These are phyloP conservation scores for Onychomys arenicola DNA, from an alignment of 2,797 vertebrate genomes.

Conservation along the genomic window DNA sequence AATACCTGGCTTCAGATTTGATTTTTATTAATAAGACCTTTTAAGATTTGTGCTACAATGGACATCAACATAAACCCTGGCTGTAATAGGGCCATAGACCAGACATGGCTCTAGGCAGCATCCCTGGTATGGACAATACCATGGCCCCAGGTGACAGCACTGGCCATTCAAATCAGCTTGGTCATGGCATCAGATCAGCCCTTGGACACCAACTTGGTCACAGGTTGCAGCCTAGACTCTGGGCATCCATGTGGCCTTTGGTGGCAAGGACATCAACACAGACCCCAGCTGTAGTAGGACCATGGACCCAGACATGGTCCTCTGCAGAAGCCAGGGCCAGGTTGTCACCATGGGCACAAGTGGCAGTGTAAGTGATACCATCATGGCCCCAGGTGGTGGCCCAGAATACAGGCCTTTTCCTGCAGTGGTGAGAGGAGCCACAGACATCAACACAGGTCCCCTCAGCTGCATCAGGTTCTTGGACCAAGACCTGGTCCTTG, in stretches of 20 bases:
- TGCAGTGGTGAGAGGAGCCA: neutral
- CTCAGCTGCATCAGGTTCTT: neutral
- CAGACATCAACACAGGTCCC: neutral
- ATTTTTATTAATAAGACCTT: too few relatives aligned
- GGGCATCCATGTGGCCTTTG: neutral
- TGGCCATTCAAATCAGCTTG: neutral
- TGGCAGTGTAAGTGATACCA: neutral
- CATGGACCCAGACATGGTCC: neutral
- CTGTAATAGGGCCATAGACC: neutral
- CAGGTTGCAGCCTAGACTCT: neutral
- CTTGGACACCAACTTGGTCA: neutral
- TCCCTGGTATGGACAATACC: neutral
- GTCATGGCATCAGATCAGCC: neutral
- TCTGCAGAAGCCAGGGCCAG: too few relatives aligned
- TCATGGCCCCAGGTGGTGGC: neutral
- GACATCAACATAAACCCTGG: neutral
- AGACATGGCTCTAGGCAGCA: neutral
- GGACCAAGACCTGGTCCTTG: too few relatives aligned
- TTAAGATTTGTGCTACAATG: too few relatives aligned
- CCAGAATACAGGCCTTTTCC: neutral
- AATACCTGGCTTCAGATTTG: too few relatives aligned
- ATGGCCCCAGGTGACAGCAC: neutral
- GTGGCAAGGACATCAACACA: neutral
- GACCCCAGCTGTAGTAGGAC: neutral
- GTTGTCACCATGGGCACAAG: neutral